Evolutionary conservation across 2,113 vertebrate genomes (phyloP).

Genomic region (Synodontis membranacea): DNA sequence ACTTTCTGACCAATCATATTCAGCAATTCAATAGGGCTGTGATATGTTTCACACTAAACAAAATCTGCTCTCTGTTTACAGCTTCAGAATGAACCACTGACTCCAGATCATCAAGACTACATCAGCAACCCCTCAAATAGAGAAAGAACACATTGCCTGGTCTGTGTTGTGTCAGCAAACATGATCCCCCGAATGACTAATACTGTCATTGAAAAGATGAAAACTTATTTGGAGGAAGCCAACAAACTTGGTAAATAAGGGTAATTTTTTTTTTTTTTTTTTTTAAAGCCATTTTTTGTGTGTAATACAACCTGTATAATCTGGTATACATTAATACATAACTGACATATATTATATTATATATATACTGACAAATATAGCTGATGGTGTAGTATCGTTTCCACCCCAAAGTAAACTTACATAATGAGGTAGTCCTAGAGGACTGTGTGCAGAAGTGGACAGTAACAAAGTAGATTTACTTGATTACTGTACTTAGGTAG

Average conservation of each 20-base stretch:
- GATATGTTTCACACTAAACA: not conserved
- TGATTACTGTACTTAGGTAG: no score
- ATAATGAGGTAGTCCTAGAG: not conserved
- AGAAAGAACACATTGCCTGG: slow-evolving; percentile 1
- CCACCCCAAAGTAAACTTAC: not conserved
- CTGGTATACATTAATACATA: not conserved
- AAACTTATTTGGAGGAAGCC: not conserved
- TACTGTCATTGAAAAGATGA: not conserved
- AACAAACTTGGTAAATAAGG: no score
- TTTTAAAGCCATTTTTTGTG: not conserved
- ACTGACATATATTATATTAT: not conserved
- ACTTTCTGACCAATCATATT: no score
- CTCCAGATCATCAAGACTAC: not conserved
- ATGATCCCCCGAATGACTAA: not conserved
- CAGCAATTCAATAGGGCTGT: no score
- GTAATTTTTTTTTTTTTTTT: not conserved
- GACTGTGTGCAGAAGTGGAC: not conserved
- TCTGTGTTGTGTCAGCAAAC: not conserved
- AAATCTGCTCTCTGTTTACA: not conserved
- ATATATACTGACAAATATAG: not conserved
- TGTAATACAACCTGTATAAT: not conserved
- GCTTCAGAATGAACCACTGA: not conserved
- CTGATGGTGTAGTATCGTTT: not conserved
- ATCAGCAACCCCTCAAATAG: not conserved
- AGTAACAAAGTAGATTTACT: no score